phyloP scores from a whole-genome alignment of 2,888 invertebrate genomes.

The Desoria tigrina region DNA sequence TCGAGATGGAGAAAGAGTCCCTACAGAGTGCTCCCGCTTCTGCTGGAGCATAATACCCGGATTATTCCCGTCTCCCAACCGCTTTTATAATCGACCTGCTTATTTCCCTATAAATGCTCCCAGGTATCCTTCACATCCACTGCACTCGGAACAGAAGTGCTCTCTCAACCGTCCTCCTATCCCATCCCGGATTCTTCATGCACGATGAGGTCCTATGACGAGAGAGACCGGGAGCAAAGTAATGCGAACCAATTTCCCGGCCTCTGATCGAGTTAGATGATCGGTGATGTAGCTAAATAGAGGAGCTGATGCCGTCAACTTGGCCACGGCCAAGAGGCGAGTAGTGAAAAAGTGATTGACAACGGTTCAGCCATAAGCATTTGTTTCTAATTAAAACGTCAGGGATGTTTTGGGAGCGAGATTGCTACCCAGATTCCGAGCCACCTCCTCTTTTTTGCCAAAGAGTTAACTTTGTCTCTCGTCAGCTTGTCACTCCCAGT shows the following conservation, averaged over 20 bases:
- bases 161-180: not conserved
- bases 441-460: constrained; percentile 33
- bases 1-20: constrained; percentile 28
- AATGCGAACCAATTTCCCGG: too few species aligned
- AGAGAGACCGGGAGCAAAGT: too few species aligned
- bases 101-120: constrained; percentile 44
- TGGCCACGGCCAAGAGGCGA: too few species aligned
- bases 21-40: too few species aligned
- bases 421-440: constrained; percentile 38
- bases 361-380: constrained; percentile 48
- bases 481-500: constrained; percentile 53
- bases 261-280: too few species aligned
- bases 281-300: too few species aligned
- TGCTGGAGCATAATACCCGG: constrained; percentile 49
- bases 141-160: constrained; percentile 16
- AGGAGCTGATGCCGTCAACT: too few species aligned
- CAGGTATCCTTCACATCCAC: constrained; percentile 33
- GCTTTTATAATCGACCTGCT: constrained; percentile 50
- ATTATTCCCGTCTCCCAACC: constrained; percentile 49
- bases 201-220: too few species aligned
- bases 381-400: constrained; percentile 55
- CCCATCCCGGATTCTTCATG: too few species aligned
- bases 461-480: constrained; percentile 52
- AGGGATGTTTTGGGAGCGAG: constrained; percentile 48
- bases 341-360: constrained; percentile 48